Evolutionary conservation across 1,140 invertebrate species (phyloP).

Genomic region (Kradibia gibbosae): DNA sequence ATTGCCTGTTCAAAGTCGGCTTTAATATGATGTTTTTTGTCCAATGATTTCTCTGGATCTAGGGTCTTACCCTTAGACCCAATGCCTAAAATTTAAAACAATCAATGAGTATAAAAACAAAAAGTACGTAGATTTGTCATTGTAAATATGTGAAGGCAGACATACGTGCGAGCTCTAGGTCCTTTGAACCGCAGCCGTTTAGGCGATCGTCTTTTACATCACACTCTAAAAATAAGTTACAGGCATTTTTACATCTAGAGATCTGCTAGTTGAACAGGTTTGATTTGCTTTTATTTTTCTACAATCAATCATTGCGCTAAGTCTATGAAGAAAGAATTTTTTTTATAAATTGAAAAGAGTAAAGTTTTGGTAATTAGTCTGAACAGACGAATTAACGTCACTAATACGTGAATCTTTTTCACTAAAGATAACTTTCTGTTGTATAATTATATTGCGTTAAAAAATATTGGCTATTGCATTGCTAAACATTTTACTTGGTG

Average conservation of each 20-base stretch:
- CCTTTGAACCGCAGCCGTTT: conserved; percentile 84
- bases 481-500: too few species aligned
- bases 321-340: too few species aligned
- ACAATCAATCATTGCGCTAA: not conserved
- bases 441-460: too few species aligned
- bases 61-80: conserved; percentile 70
- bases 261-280: too few species aligned
- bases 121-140: not conserved
- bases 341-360: too few species aligned
- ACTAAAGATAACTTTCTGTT: too few species aligned
- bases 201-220: conserved; percentile 86
- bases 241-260: too few species aligned
- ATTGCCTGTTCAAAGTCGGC: conserved; percentile 88
- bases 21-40: conserved; percentile 75
- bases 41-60: conserved; percentile 71
- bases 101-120: not conserved
- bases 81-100: conserved; percentile 59
- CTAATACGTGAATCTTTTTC: too few species aligned
- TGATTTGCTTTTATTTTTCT: not conserved
- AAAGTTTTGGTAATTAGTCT: too few species aligned
- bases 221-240: conserved; percentile 75
- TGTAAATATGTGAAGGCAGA: conserved; percentile 22
- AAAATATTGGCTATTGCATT: too few species aligned
- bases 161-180: conserved; percentile 78
- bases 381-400: too few species aligned